Base-by-base conservation (phyloP, 1,140 invertebrate genomes). In the Dendroctonus valens region DNA sequence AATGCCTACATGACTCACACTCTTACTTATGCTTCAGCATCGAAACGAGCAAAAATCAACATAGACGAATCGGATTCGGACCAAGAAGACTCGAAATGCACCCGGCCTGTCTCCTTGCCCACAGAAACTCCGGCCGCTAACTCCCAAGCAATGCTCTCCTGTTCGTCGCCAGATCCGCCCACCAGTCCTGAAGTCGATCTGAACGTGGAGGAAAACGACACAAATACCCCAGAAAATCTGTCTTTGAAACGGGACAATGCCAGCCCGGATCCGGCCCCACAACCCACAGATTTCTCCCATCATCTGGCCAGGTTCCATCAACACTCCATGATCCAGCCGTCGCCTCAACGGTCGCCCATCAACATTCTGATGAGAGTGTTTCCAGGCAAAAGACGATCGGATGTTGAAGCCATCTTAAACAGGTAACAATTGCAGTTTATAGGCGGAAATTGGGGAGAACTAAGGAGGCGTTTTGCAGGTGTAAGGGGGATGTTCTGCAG, bases 401-500 rank as follows among this genome's bases (percentile, higher is more conserved):
- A 95, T 67, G 90, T 96, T 1, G 93, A 96, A 77, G 84, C 89
- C 6, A 84, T 93, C 51, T 81, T 96, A 81, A 81, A 87, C 79
- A 82, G 88, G 76, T 90, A 84, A 14, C 6, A 41, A 12, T 60
- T 41, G 12, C 6, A 46, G 8, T 12, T 46, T 46, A 12, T 0
- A 46, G 42, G 8, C 12, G 42, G 1, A 11, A 9, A 11, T 46
- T 46, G 42, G 4, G 8, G 42, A 46, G 42, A 46, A 39, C 26
- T 51, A 40, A 62, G 40, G 12, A 3, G 50, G 6, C 39, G 7
- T 11, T 46, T 65, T 42, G 42, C 67, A 77, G 76, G 65, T 79
- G 76, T 74, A 86, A 88, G 79, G 92, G 93, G 0, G 93, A 96
- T 75, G 89, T 95, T 0, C 86, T 96, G 0, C 89, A 92, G 70